Conservation (phyloP, 2,113 vertebrate genomes). For the Bubo bubo region DNA sequence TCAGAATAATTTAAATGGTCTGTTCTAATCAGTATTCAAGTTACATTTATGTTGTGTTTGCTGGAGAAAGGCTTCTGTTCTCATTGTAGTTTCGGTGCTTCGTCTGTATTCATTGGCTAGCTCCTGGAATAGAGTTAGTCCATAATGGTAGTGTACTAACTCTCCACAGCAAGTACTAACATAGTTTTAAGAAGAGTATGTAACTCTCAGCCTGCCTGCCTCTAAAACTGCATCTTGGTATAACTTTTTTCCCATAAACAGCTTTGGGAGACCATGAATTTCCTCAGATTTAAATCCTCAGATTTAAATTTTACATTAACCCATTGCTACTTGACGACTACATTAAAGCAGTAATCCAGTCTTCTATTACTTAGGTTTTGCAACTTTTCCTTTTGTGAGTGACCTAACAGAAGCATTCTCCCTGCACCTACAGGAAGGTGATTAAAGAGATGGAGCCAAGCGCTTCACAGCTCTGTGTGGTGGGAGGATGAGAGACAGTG, state of each 20-base stretch:
- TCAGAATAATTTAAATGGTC: background rate
- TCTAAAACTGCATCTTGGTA: background rate
- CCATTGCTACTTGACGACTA: too few relatives aligned
- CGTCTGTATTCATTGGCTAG: background rate
- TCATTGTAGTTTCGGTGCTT: background rate
- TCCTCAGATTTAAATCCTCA: background rate
- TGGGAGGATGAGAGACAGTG: too few relatives aligned
- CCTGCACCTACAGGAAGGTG: too few relatives aligned
- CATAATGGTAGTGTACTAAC: background rate
- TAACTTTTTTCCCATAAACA: background rate
- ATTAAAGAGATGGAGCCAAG: too few relatives aligned
- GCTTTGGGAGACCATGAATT: background rate
- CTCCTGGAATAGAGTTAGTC: background rate
- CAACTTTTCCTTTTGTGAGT: too few relatives aligned
- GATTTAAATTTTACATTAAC: background rate
- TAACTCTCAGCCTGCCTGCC: background rate
- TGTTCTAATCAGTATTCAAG: background rate
- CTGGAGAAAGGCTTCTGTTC: background rate
- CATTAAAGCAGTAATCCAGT: too few relatives aligned
- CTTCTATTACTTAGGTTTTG: too few relatives aligned
- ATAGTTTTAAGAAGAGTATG: background rate
- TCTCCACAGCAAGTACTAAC: background rate
- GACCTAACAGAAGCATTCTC: too few relatives aligned
- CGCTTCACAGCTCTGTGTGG: too few relatives aligned
- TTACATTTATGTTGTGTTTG: background rate